Evolutionary conservation across 2,888 invertebrate genomes (phyloP).

Genomic region (Quadroppia sp.): DNA sequence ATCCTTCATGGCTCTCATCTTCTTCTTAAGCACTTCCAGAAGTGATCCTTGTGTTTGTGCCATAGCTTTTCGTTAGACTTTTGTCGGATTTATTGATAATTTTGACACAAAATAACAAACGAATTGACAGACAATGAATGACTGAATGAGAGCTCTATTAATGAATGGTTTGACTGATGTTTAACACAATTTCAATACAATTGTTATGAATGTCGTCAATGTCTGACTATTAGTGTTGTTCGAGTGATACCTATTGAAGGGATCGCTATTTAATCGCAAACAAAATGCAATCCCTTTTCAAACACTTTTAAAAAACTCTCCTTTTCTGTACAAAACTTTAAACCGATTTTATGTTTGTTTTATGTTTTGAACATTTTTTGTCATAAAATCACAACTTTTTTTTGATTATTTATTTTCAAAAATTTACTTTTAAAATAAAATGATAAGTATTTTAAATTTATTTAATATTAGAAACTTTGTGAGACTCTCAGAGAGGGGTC

Average conservation of each 20-base stretch:
- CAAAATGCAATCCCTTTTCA: neutral
- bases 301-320: neutral
- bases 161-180: neutral
- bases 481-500: neutral
- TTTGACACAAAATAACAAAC: neutral
- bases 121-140: neutral
- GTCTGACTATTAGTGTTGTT: constrained; percentile 26
- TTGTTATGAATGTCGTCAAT: constrained; percentile 4
- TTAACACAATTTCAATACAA: constrained; percentile 3
- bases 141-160: constrained; percentile 5
- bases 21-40: constrained; percentile 96
- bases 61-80: too few species aligned
- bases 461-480: too few species aligned
- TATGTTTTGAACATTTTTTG: too few species aligned
- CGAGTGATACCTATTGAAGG: neutral
- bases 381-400: too few species aligned
- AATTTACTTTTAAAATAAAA: too few species aligned
- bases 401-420: too few species aligned
- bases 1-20: constrained; percentile 98
- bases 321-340: neutral
- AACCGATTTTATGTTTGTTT: too few species aligned
- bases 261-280: neutral
- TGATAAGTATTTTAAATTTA: too few species aligned
- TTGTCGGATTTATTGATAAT: neutral
- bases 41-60: constrained; percentile 66